Percentiles rank a stretch among this genome's conserved stretches.
Evolutionary conservation across 2,888 invertebrate species (phyloP).

Genomic region (Synergus itoensis): DNA sequence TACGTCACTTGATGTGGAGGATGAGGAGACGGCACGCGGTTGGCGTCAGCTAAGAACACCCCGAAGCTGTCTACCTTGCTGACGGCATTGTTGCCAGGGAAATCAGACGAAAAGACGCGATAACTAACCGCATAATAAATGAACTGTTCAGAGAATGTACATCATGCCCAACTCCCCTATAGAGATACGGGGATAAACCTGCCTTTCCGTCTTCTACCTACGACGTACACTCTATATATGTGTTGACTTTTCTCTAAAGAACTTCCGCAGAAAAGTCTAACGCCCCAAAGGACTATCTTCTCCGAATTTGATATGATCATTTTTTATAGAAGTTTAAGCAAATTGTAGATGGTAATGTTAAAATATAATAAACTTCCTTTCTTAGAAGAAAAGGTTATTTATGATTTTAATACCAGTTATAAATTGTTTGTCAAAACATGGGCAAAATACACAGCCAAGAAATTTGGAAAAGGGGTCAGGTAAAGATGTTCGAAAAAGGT

Average conservation of each 20-base stretch:
- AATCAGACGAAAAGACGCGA: slow-evolving; percentile 79
- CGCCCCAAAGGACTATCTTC: neutral
- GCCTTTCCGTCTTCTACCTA: slow-evolving; percentile 50
- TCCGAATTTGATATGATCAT: neutral
- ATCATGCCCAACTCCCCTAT: slow-evolving; percentile 77
- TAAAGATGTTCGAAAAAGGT: no score
- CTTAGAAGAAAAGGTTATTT: no score
- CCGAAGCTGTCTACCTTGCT: slow-evolving; percentile 66
- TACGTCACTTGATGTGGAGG: slow-evolving; percentile 67
- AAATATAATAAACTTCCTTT: no score
- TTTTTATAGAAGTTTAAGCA: neutral
- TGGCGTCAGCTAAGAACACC: slow-evolving; percentile 62
- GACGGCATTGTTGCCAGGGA: slow-evolving; percentile 78
- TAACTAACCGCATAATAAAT: slow-evolving; percentile 79
- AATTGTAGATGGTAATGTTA: neutral
- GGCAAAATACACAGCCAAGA: no score
- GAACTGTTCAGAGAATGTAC: slow-evolving; percentile 77
- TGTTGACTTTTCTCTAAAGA: slow-evolving; percentile 52
- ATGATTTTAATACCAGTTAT: no score
- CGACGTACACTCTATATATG: slow-evolving; percentile 52
- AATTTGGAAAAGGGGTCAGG: no score
- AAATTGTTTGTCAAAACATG: no score
- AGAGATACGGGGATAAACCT: slow-evolving; percentile 54
- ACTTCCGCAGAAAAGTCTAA: slow-evolving; percentile 55
- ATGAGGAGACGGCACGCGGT: slow-evolving; percentile 62